phyloP scores from a whole-genome alignment of 1,140 invertebrate genomes.

The Bombus confusus region DNA sequence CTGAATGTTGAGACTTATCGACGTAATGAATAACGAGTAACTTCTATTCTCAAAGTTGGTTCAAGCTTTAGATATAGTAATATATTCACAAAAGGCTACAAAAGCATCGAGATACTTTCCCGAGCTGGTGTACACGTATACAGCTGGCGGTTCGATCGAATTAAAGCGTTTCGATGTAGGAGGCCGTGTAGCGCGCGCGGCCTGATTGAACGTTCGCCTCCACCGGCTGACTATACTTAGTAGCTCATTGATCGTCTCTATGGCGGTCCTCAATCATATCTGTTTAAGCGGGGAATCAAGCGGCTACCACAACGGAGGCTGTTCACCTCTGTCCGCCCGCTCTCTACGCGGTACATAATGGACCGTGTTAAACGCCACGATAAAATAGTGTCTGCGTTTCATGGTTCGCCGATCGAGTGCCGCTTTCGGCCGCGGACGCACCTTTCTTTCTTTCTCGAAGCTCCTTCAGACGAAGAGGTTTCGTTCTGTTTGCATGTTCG shows the following conservation, averaged over 20 bases:
- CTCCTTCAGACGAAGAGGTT: not conserved
- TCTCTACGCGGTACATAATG: conserved; percentile 37
- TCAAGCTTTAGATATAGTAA: not conserved
- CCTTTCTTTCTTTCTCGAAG: not conserved
- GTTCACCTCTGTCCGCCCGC: conserved; percentile 60
- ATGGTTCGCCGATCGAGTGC: conserved; percentile 34
- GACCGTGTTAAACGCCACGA: conserved; percentile 42
- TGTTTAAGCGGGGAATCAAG: conserved; percentile 69
- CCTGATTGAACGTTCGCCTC: conserved; percentile 68
- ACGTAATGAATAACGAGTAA: no score
- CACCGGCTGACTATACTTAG: conserved; percentile 60
- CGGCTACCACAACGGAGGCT: conserved; percentile 68
- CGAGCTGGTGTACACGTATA: conserved; percentile 28
- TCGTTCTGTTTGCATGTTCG: not conserved
- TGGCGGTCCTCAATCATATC: conserved; percentile 74
- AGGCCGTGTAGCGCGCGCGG: conserved; percentile 51
- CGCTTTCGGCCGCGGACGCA: not conserved
- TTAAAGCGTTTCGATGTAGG: conserved; percentile 70
- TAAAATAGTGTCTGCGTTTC: conserved; percentile 45
- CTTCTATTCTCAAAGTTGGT: no score
- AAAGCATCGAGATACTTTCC: no score
- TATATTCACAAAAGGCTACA: not conserved
- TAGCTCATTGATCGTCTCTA: conserved; percentile 72
- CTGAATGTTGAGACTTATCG: no score
- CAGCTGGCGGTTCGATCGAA: conserved; percentile 67